phyloP scores from a whole-genome alignment of 2,797 vertebrate genomes.

The Chanos chanos region DNA sequence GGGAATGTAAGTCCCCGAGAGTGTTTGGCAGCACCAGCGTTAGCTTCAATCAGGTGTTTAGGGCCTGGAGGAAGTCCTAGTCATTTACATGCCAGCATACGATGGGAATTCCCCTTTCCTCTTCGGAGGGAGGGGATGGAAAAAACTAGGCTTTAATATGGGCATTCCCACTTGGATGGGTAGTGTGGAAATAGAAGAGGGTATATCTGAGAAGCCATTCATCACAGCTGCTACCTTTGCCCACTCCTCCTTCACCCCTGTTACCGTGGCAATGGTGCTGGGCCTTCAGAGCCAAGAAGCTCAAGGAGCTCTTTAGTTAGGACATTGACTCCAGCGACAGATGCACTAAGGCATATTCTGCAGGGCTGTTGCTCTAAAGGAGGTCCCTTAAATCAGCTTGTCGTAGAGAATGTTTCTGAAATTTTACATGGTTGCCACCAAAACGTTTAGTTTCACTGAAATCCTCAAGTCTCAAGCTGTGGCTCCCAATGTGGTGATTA shows the following conservation, averaged over 20 bases:
- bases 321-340: too few relatives aligned
- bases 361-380: too few relatives aligned
- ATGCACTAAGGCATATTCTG: too few relatives aligned
- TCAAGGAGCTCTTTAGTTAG: constrained; percentile 47
- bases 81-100: constrained; percentile 76
- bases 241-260: constrained; percentile 65
- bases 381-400: too few relatives aligned
- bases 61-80: constrained; percentile 61
- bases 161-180: constrained; percentile 72
- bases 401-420: too few relatives aligned
- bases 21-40: constrained; percentile 66
- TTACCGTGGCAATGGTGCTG: constrained; percentile 47
- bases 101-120: constrained; percentile 64
- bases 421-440: too few relatives aligned
- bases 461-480: too few relatives aligned
- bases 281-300: constrained; percentile 59
- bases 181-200: constrained; percentile 70
- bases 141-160: constrained; percentile 65
- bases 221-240: constrained; percentile 58
- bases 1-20: constrained; percentile 73
- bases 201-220: constrained; percentile 71
- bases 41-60: constrained; percentile 74
- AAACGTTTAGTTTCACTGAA: too few relatives aligned
- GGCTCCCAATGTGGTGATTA: too few relatives aligned
- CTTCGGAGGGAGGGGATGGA: constrained; percentile 54